These are phyloP conservation scores for Torymus texanus DNA, from an alignment of 2,888 invertebrate genomes.

Conservation along the genomic window DNA sequence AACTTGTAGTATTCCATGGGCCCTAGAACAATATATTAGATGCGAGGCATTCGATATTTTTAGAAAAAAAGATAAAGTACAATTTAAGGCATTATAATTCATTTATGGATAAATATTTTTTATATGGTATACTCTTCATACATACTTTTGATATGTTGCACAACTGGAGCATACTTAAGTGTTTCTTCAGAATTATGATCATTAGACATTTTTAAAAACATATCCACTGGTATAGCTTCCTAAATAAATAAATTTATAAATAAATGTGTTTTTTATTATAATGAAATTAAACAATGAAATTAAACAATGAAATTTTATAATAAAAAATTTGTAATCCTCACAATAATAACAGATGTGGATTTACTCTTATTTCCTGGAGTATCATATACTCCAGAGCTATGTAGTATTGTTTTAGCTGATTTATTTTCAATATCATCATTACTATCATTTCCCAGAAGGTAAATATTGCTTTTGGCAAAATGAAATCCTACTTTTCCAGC, in stretches of 20 bases:
- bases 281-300: neutral
- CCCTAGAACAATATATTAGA: slow-evolving; percentile 65
- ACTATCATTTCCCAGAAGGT: slow-evolving; percentile 80
- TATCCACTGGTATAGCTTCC: slow-evolving; percentile 80
- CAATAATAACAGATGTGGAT: slow-evolving; percentile 32
- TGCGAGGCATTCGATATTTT: neutral
- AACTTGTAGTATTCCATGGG: slow-evolving; percentile 77
- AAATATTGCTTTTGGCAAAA: slow-evolving; percentile 81
- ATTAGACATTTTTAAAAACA: slow-evolving; percentile 80
- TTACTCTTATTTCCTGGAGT: slow-evolving; percentile 35
- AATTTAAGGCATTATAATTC: too few relatives aligned
- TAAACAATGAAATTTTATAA: neutral
- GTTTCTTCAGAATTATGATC: slow-evolving; percentile 77
- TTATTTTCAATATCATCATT: slow-evolving; percentile 72
- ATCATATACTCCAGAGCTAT: slow-evolving; percentile 1
- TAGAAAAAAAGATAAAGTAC: too few relatives aligned
- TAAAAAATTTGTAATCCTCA: slow-evolving; percentile 28
- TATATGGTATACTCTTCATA: slow-evolving; percentile 40
- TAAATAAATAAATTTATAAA: slow-evolving; percentile 62
- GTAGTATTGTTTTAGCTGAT: slow-evolving; percentile 43
- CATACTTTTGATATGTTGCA: slow-evolving; percentile 82
- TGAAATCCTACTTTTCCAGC: slow-evolving; percentile 85
- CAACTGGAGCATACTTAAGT: slow-evolving; percentile 77
- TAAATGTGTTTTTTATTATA: neutral
- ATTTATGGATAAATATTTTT: too few relatives aligned